A percentile compares a stretch with the other conserved stretches of the same genome.
Evolutionary conservation across 1,140 invertebrate species (phyloP).

Genomic region (Drosophila bocki): DNA sequence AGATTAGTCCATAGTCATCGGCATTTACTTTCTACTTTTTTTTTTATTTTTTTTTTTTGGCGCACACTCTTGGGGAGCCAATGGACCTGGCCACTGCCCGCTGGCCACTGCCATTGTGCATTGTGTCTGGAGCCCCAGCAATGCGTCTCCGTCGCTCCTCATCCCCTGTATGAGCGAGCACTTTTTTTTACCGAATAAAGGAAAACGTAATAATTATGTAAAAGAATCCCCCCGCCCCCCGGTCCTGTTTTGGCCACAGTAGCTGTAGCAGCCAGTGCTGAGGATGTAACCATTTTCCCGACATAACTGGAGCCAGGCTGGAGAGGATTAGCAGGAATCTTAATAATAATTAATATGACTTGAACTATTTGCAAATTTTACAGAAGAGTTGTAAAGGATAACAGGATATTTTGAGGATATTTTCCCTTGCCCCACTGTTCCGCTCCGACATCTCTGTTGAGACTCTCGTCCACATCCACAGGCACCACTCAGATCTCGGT

Average conservation of each 20-base stretch:
- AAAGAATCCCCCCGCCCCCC: constrained; percentile 56
- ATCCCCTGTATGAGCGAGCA: constrained; percentile 71
- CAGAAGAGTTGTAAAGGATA: too few species aligned
- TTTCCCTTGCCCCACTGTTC: not conserved
- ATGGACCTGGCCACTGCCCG: not conserved
- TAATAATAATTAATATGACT: not conserved
- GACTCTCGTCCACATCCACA: constrained; percentile 41
- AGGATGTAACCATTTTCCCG: constrained; percentile 4
- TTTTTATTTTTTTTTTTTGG: constrained; percentile 63
- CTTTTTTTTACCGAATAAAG: constrained; percentile 61
- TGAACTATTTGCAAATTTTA: not conserved
- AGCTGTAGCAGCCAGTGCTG: constrained; percentile 48
- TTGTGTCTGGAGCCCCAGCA: constrained; percentile 35
- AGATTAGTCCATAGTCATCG: constrained; percentile 80
- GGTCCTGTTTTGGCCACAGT: constrained; percentile 40
- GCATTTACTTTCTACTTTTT: constrained; percentile 78
- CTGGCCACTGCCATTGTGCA: constrained; percentile 31
- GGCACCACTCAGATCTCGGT: constrained; percentile 19
- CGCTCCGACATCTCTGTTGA: constrained; percentile 20
- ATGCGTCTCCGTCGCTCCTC: constrained; percentile 28
- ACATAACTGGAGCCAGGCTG: not conserved
- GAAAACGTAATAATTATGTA: constrained; percentile 79
- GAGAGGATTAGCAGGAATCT: not conserved
- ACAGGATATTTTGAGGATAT: too few species aligned
- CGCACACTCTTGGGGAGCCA: constrained; percentile 17